Percentiles rank a stretch among this genome's conserved stretches.
Evolutionary conservation across 2,797 vertebrate species (phyloP).

Genomic region (Myiotriccus ornatus): DNA sequence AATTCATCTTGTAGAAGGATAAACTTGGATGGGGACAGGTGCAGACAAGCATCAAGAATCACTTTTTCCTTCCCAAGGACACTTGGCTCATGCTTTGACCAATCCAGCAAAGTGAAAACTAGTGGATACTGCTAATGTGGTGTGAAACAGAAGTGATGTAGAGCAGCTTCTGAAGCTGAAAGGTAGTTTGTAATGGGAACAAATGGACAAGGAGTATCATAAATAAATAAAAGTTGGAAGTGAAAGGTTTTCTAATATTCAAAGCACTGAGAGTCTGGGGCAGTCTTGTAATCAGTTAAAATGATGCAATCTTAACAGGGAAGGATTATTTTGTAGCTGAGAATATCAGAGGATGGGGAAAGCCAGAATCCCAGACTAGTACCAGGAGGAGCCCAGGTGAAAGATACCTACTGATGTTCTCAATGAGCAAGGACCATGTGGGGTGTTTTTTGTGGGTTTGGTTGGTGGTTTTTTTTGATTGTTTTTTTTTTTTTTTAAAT

Average conservation of each 20-base stretch:
- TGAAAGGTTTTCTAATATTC: neutral
- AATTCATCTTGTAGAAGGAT: neutral
- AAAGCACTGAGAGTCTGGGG: neutral
- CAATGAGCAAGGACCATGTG: neutral
- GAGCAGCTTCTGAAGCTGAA: neutral
- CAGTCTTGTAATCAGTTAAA: neutral
- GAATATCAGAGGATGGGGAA: neutral
- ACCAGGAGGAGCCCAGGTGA: neutral
- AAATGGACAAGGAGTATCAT: neutral
- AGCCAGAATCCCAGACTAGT: neutral
- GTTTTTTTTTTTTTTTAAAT: neutral
- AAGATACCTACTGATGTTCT: neutral
- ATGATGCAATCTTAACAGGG: neutral
- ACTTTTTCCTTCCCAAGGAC: neutral
- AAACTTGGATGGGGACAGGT: neutral
- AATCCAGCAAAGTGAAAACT: neutral
- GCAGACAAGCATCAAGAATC: neutral
- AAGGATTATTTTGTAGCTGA: neutral
- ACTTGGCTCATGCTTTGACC: neutral
- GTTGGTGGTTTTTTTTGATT: neutral
- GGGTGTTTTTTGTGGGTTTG: neutral
- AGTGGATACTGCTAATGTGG: neutral
- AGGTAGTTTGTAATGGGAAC: neutral
- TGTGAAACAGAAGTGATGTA: neutral
- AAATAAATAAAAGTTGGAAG: neutral